phyloP scores from a whole-genome alignment of 2,888 invertebrate species.

The Idaea biselata region DNA sequence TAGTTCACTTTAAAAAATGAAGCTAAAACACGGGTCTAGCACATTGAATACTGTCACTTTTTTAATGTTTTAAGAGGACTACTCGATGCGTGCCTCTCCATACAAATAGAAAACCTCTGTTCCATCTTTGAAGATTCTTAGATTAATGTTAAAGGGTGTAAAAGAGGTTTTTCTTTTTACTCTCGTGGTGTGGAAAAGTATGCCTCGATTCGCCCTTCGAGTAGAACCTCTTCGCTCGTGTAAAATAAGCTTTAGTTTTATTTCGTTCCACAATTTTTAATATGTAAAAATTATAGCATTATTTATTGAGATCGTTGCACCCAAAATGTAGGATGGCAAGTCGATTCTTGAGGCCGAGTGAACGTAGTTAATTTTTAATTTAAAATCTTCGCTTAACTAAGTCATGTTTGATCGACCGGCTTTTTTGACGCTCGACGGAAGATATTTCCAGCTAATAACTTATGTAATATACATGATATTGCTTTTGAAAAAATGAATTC shows the following conservation, averaged over 20 bases:
- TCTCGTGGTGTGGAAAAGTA: too few relatives aligned
- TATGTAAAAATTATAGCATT: slow-evolving; percentile 50
- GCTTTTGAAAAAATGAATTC: slow-evolving; percentile 77
- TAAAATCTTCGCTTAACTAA: slow-evolving; percentile 71
- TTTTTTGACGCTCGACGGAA: slow-evolving; percentile 64
- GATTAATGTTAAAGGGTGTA: too few relatives aligned
- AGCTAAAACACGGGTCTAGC: background rate
- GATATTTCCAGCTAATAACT: slow-evolving; percentile 69
- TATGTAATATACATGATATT: slow-evolving; percentile 73
- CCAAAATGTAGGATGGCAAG: slow-evolving; percentile 43
- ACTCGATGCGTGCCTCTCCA: too few relatives aligned
- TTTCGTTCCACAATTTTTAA: slow-evolving; percentile 40
- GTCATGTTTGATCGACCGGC: slow-evolving; percentile 67
- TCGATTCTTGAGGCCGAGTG: slow-evolving; percentile 27
- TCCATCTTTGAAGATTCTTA: too few relatives aligned
- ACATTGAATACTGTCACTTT: slow-evolving; percentile 24
- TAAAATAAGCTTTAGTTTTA: slow-evolving; percentile 16
- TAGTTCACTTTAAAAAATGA: background rate
- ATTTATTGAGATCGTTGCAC: slow-evolving; percentile 60
- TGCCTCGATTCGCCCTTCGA: slow-evolving; percentile 31
- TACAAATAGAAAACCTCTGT: too few relatives aligned
- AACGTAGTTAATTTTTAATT: slow-evolving; percentile 69
- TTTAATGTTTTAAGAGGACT: too few relatives aligned
- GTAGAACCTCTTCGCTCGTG: too few relatives aligned
- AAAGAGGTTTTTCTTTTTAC: too few relatives aligned